phyloP scores from a whole-genome alignment of 2,113 vertebrate genomes.

The Megaceryle torquata region DNA sequence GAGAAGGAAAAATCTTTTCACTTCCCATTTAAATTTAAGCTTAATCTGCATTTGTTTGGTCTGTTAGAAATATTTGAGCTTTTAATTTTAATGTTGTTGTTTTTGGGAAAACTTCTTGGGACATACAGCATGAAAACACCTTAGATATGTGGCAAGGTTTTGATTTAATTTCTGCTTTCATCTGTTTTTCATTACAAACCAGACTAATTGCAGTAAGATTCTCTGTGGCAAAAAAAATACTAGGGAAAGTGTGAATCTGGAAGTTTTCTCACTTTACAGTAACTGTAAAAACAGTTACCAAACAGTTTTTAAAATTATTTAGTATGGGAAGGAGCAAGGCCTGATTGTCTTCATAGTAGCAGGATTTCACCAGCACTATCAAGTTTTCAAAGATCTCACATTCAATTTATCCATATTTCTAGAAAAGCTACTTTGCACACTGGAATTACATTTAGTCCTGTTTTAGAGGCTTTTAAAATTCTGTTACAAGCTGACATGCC shows the following conservation, averaged over 20 bases:
- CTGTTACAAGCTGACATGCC: neutral
- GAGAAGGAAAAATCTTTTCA: conserved; percentile 45
- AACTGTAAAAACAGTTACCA: conserved; percentile 44
- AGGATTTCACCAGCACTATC: neutral
- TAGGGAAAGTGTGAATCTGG: conserved; percentile 28
- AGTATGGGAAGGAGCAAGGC: neutral
- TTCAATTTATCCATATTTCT: neutral
- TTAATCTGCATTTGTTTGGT: conserved; percentile 40
- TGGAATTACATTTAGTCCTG: neutral
- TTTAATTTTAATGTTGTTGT: conserved; percentile 56
- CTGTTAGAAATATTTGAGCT: conserved; percentile 37
- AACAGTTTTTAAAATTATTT: conserved; percentile 18
- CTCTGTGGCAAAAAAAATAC: conserved; percentile 17
- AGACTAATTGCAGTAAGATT: conserved; percentile 42
- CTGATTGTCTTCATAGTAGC: neutral
- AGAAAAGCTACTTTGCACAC: neutral
- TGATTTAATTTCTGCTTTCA: conserved; percentile 52
- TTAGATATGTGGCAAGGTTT: conserved; percentile 21
- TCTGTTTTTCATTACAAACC: conserved; percentile 64
- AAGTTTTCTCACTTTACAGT: conserved; percentile 34
- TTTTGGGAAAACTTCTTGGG: conserved; percentile 38
- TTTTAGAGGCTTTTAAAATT: neutral
- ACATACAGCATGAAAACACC: conserved; percentile 20
- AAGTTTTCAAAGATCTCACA: neutral
- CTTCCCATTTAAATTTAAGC: conserved; percentile 32